Base-by-base conservation (phyloP, 2,113 vertebrate genomes). In the Donacobius atricapilla region DNA sequence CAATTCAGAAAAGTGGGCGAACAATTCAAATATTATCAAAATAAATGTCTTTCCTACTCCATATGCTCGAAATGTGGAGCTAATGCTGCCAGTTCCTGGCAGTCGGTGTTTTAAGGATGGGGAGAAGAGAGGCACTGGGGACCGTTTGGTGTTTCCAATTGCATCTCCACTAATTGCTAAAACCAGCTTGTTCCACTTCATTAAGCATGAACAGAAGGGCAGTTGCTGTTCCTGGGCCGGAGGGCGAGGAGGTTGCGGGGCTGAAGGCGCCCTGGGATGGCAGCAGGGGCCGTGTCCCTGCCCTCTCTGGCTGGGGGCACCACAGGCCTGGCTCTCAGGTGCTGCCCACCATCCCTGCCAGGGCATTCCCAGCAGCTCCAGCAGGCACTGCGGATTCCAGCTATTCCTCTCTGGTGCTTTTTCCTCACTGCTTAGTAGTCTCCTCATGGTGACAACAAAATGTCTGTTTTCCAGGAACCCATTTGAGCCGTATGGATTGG, bases 401-500 rank as follows among this genome's bases (percentile, higher is more conserved):
- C n/a, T 35, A 1, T 21, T 83, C 88, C 92, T 68, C 48, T 17
- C 25, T 28, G 37, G 2, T 23, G 6, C 23, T 47, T 63, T n/a
- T 3, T 2, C 27, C 30, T 28, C 37, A 0, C 91, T 95, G 84
- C 71, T 96, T 94, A 80, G 91, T 3, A 96, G 82, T 96, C 94
- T 93, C 90, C 92, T 93, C 92, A 47, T 88, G 92, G 71, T 88
- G 91, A 93, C 85, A 95, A 50, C 71, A 51, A 54, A 90, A 85
- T 58, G 82, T 93, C 91, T 95, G 87, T 95, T 97, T 96, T 94
- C 85, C 85, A 96, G 89, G 87, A 96, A 13, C 89, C 85, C 44
- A 7, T 97, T 90, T 87, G 94, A 95, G 93, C 83, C 80, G 86
- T 95, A 96, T 94, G 95, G 93, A 96, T 96, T 90, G 77, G 93